These are phyloP conservation scores for Pissodes strobi DNA, from an alignment of 1,140 invertebrate genomes.

Conservation along the genomic window DNA sequence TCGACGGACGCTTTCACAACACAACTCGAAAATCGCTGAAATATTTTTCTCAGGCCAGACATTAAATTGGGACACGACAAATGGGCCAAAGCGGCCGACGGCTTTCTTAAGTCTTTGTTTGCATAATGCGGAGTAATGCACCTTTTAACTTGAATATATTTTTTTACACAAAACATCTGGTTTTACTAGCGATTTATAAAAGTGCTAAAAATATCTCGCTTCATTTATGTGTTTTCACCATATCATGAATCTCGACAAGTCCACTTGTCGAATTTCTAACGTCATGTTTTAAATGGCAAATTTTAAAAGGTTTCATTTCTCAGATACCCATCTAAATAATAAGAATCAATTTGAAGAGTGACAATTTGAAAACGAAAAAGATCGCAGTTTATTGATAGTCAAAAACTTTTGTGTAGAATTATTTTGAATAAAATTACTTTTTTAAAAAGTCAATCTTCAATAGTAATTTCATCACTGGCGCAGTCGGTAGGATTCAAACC, in stretches of 20 bases:
- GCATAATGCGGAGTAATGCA: slow-evolving; percentile 19
- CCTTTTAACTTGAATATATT: slow-evolving; percentile 15
- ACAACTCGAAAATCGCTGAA: slow-evolving; percentile 28
- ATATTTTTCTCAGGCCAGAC: slow-evolving; percentile 29
- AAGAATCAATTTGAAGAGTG: too few species aligned
- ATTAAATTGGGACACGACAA: slow-evolving; percentile 28
- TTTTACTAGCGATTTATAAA: slow-evolving; percentile 6
- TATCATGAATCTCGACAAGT: not conserved
- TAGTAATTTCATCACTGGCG: too few species aligned
- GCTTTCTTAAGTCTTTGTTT: slow-evolving; percentile 25
- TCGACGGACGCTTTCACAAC: slow-evolving; percentile 29
- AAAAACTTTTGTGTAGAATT: too few species aligned
- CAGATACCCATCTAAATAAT: too few species aligned
- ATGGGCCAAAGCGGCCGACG: slow-evolving; percentile 25
- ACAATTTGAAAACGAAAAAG: too few species aligned
- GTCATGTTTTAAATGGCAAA: too few species aligned
- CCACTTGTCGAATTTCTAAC: too few species aligned
- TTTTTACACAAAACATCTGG: slow-evolving; percentile 25
- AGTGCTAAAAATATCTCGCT: slow-evolving; percentile 1
- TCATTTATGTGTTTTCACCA: slow-evolving; percentile 4
- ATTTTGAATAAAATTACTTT: too few species aligned
- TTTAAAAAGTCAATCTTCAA: too few species aligned
- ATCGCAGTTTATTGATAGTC: too few species aligned
- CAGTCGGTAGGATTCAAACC: too few species aligned
- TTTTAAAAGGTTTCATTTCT: too few species aligned